These are phyloP conservation scores for Sebastes hubbsi DNA, from an alignment of 2,797 vertebrate genomes.

Conservation along the genomic window DNA sequence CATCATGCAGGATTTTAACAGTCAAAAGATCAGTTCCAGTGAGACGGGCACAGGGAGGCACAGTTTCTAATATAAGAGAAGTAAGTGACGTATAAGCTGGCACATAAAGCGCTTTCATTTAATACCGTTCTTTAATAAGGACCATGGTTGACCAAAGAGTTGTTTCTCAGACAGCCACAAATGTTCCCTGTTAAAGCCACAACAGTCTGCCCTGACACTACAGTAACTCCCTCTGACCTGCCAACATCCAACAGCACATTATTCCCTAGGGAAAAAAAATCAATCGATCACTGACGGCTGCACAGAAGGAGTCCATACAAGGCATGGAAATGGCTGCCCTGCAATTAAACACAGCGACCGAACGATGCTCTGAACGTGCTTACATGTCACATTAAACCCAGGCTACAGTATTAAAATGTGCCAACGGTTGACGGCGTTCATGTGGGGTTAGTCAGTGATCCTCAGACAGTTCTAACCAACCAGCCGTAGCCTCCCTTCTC, in stretches of 20 bases:
- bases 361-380: neutral
- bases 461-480: slow-evolving; percentile 15
- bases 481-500: slow-evolving; percentile 25
- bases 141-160: neutral
- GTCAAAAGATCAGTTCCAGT: neutral
- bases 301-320: slow-evolving; percentile 26
- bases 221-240: neutral
- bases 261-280: slow-evolving; percentile 3
- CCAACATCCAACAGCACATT: slow-evolving; percentile 20
- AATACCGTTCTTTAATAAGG: slow-evolving; percentile 11
- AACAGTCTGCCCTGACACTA: slow-evolving; percentile 2
- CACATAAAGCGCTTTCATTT: slow-evolving; percentile 1
- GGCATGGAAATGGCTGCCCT: slow-evolving; percentile 33
- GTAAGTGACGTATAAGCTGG: neutral
- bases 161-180: slow-evolving; percentile 25
- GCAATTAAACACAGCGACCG: neutral
- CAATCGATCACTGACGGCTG: slow-evolving; percentile 8
- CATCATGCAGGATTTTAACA: neutral
- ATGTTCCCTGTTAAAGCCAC: slow-evolving; percentile 17
- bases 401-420: neutral
- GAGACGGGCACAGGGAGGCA: neutral
- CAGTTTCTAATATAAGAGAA: neutral
- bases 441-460: neutral
- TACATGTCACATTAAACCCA: slow-evolving; percentile 18
- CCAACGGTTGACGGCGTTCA: neutral